phyloP scores from a whole-genome alignment of 2,113 vertebrate genomes.

The Myocastor coypus region DNA sequence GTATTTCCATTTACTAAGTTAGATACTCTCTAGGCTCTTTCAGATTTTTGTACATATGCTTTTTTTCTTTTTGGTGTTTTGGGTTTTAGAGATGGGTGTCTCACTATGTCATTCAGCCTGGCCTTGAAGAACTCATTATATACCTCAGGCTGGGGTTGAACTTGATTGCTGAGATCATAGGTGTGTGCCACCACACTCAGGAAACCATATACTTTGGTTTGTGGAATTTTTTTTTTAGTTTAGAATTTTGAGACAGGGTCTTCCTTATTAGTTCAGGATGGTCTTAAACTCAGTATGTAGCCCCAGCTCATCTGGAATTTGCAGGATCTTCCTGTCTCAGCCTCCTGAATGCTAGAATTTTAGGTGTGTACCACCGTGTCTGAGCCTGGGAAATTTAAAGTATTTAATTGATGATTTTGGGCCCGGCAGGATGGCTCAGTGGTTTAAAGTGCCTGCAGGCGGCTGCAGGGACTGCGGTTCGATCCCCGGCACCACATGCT shows the following conservation, averaged over 20 bases:
- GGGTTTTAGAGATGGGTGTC: neutral
- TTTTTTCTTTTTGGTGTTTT: neutral
- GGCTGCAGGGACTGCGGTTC: no score
- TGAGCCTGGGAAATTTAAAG: neutral
- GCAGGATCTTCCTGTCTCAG: neutral
- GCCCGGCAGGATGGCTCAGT: no score
- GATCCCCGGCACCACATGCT: no score
- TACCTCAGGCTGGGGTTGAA: neutral
- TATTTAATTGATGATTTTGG: slow-evolving; percentile 29
- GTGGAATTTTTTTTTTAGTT: neutral
- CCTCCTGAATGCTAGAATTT: neutral
- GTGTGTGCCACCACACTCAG: neutral
- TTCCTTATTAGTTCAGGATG: neutral
- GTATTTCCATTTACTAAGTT: slow-evolving; percentile 15
- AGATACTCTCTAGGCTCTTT: neutral
- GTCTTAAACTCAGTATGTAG: neutral
- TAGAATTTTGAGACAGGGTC: neutral
- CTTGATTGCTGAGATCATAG: neutral
- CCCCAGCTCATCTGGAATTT: neutral
- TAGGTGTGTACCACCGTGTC: neutral
- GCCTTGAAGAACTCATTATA: neutral
- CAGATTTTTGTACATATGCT: neutral
- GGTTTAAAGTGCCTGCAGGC: no score
- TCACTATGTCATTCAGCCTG: neutral
- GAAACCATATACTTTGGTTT: neutral